Evolutionary conservation across 2,888 invertebrate species (phyloP), one percentile per base, ranked within the genome.

Genomic region (Archips xylosteana): DNA sequence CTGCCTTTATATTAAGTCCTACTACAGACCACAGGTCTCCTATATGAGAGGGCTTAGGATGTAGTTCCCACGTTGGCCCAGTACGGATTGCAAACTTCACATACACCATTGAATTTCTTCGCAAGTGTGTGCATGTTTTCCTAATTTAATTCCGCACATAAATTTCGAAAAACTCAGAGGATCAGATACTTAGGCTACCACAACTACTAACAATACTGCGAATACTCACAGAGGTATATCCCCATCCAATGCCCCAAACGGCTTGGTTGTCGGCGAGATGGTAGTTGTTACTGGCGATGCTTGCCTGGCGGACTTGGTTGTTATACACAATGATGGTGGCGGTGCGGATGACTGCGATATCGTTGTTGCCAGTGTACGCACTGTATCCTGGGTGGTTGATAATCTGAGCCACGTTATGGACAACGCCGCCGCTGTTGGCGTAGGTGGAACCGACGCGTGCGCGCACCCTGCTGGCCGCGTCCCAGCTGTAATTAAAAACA

Each of bases 241-340:
- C 86, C 87, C 87, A 87, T 68, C 89, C 89, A 36, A 80, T 79
- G 49, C 85, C 80, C 39, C 81, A 74, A 8, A 82, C 79, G 36
- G 79, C 69, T 34, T 76, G 79, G 68, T 82, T 80, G 9, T 67
- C 78, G 4, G 76, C 79, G 42, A 82, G 75, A 54, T 82, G 77
- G 36, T 75, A 74, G n/a, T 70, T 74, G 15, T 80, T 79, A 3
- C 81, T 74, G 10, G 74, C 75, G 36, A 86, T 80, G 34, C 68
- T 61, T 1, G 42, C 76, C 1, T 80, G 60, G 1, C 71, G 74
- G 2, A 81, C 77, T 3, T 71, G 75, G 34, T 54, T 69, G 42
- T 47, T 75, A 36, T 76, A 75, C 12, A 23, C 67, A 42, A 86
- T 81, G 13, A 75, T 63, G 2, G 54, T 54, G 5, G 75, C 57